phyloP scores from a whole-genome alignment of 2,888 invertebrate genomes.

The Orthosia gothica region DNA sequence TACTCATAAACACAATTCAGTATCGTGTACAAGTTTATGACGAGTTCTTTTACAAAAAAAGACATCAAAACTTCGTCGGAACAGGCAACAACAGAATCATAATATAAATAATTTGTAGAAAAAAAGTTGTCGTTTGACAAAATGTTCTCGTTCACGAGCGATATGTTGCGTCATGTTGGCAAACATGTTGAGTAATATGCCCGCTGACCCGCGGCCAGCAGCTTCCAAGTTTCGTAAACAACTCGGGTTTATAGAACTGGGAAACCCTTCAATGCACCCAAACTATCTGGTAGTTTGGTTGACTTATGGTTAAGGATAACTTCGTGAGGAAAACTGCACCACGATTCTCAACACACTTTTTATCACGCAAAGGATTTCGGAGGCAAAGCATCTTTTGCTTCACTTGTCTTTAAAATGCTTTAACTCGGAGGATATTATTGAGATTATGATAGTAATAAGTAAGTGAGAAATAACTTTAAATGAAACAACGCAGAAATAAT shows the following conservation, averaged over 20 bases:
- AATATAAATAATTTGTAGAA: slow-evolving; percentile 41
- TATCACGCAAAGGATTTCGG: too few species aligned
- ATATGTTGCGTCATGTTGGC: slow-evolving; percentile 18
- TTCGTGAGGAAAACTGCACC: neutral
- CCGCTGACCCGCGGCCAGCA: slow-evolving; percentile 43
- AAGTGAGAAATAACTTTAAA: too few species aligned
- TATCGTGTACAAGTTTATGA: slow-evolving; percentile 32
- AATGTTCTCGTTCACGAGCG: slow-evolving; percentile 31
- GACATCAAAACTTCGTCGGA: slow-evolving; percentile 42
- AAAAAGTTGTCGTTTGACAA: slow-evolving; percentile 47
- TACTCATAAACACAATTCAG: slow-evolving; percentile 28
- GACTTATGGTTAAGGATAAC: slow-evolving; percentile 10
- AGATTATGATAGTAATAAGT: too few species aligned
- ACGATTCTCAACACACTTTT: neutral
- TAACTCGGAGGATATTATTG: too few species aligned
- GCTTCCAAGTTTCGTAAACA: slow-evolving; percentile 57
- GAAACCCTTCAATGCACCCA: slow-evolving; percentile 36
- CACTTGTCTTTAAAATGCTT: too few species aligned
- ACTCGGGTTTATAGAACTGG: slow-evolving; percentile 40
- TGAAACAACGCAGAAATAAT: too few species aligned
- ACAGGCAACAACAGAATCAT: slow-evolving; percentile 30
- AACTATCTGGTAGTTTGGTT: slow-evolving; percentile 5
- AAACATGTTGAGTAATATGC: slow-evolving; percentile 60
- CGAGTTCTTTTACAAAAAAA: slow-evolving; percentile 38
- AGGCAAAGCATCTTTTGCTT: too few species aligned